These are phyloP conservation scores for Nomada fabriciana DNA, from an alignment of 2,888 invertebrate species.

Conservation along the genomic window DNA sequence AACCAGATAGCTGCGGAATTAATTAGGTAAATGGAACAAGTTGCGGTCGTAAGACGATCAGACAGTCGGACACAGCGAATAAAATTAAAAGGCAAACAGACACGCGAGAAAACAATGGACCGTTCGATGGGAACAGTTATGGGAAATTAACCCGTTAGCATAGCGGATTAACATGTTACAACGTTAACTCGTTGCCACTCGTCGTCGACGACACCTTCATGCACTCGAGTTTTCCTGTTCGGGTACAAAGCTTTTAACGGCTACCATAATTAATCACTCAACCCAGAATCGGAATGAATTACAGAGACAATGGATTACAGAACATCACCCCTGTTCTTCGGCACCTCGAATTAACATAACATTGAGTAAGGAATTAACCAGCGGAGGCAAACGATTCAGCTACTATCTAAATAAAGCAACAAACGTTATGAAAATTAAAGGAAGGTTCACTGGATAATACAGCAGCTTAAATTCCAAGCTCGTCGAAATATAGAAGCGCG, in stretches of 20 bases:
- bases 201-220: constrained; percentile 17
- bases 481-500: too few relatives aligned
- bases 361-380: too few relatives aligned
- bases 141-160: constrained; percentile 41
- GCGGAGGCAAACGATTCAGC: too few relatives aligned
- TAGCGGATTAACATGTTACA: constrained; percentile 43
- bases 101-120: constrained; percentile 19
- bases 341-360: too few relatives aligned
- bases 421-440: too few relatives aligned
- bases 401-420: too few relatives aligned
- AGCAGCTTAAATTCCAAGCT: too few relatives aligned
- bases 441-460: too few relatives aligned
- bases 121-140: constrained; percentile 27
- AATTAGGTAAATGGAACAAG: background rate
- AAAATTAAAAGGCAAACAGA: constrained; percentile 5
- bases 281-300: background rate
- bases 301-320: background rate
- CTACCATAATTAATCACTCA: background rate
- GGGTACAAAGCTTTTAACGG: background rate
- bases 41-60: background rate
- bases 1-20: too few relatives aligned
- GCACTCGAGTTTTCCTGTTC: background rate
- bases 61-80: background rate
- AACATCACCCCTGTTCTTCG: too few relatives aligned
- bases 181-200: constrained; percentile 19